phyloP scores from a whole-genome alignment of 2,797 vertebrate species.

The Toxotes lorentzi region DNA sequence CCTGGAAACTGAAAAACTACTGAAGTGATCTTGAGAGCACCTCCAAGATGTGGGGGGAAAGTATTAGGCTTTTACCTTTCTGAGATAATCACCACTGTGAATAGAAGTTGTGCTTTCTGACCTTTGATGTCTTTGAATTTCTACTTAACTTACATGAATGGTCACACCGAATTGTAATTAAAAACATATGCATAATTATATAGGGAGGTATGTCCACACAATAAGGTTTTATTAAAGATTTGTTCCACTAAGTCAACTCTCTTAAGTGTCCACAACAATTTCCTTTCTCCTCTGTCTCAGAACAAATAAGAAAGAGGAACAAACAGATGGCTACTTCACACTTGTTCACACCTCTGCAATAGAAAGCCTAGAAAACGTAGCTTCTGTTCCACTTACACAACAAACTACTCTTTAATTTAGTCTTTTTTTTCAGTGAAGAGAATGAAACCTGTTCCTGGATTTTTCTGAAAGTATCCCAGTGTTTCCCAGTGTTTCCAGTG shows the following conservation, averaged over 20 bases:
- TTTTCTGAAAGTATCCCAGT: not conserved
- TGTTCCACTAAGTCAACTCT: not conserved
- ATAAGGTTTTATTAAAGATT: not conserved
- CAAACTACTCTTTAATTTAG: not conserved
- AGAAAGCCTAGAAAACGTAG: not conserved
- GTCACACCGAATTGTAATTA: not conserved
- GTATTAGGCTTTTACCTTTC: not conserved
- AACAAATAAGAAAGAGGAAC: not conserved
- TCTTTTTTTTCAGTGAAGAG: too few relatives aligned
- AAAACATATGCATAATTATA: not conserved
- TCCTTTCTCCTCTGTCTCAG: not conserved
- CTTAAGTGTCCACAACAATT: not conserved
- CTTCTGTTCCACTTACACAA: not conserved
- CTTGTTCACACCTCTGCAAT: not conserved
- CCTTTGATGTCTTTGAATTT: not conserved
- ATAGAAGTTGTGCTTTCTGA: not conserved
- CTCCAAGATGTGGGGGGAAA: not conserved
- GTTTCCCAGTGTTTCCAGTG: too few relatives aligned
- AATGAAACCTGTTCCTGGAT: too few relatives aligned
- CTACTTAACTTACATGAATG: not conserved
- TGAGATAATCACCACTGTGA: slow-evolving; percentile 2
- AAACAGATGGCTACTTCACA: not conserved
- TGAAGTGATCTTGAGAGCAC: slow-evolving; percentile 5
- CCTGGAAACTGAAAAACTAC: not conserved
- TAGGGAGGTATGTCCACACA: not conserved